Conservation (phyloP, 1,140 invertebrate genomes). For the Ladona fulva region DNA sequence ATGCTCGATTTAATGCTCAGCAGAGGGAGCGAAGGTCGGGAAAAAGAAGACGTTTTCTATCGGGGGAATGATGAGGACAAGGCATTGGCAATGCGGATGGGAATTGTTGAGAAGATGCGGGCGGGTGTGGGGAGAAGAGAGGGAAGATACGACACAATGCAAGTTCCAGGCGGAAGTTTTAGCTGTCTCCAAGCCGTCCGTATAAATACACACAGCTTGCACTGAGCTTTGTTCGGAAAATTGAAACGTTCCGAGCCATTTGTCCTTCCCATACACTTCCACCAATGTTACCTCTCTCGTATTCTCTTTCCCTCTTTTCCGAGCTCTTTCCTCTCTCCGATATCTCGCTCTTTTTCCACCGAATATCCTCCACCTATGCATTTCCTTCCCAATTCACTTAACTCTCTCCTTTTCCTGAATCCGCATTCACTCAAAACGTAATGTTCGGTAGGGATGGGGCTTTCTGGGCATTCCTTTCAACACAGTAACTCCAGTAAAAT, state of each 20-base stretch:
- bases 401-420: too few relatives aligned
- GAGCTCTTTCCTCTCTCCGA: too few relatives aligned
- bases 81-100: background rate
- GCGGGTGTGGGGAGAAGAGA: background rate
- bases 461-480: too few relatives aligned
- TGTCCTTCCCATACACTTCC: background rate
- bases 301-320: background rate
- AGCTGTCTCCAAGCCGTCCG: background rate
- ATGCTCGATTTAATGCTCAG: background rate
- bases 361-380: background rate
- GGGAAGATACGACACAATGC: background rate
- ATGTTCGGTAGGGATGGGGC: too few relatives aligned
- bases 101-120: background rate
- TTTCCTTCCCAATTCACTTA: too few relatives aligned
- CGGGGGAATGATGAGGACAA: too few relatives aligned
- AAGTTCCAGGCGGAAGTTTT: background rate
- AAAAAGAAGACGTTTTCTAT: background rate
- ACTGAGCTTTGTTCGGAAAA: constrained; percentile 5
- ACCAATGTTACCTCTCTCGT: background rate
- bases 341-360: background rate
- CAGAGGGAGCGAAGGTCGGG: background rate
- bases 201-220: constrained; percentile 1
- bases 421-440: too few relatives aligned
- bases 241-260: background rate
- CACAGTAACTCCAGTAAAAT: too few relatives aligned